Base-by-base conservation (phyloP, 2,888 invertebrate genomes). In the Agriopis leucophaearia region DNA sequence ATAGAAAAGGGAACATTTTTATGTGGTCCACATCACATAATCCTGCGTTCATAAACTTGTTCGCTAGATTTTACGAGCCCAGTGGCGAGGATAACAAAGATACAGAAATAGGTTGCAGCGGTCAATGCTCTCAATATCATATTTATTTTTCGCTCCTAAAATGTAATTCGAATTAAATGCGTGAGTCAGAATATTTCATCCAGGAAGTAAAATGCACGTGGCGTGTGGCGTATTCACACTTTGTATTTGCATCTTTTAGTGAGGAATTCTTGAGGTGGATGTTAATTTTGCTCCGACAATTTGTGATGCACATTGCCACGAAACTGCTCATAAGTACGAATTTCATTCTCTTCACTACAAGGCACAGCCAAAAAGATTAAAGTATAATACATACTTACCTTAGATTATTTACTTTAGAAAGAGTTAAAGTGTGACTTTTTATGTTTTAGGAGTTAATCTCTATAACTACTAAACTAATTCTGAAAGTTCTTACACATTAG, bases 91-190 rank as follows among this genome's bases (percentile, higher is more conserved):
- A 82, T 76, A 75, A 77, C 74, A 76, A 73, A 70, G 72, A 69
- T 71, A 73, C 74, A 76, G 74, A 82, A 83, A 83, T 83, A 83
- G 81, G 78, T 70, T 75, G 69, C 69, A 58, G 62, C 56, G 74
- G 74, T 74, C 69, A 73, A 71, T 40, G 73, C 61, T 65, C 74
- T 61, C 35, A 36, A 65, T 60, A 55, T 71, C 81, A 76, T 79
- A 81, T 81, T 81, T 81, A 79, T 83, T 80, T 84, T 85, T 83
- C 76, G 80, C 82, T 85, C 85, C 83, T 88, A 88, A 91, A 90
- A 90, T 70, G 57, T 66, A 62, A 62, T 66, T 56, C 35, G 62
- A 69, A 66, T 65, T 67, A 69, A 65, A 70, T 64, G 15, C 47
- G 67, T 74, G 72, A 75, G 63, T 75, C 73, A 74, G 72, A 74